A percentile compares a stretch with the other conserved stretches of the same genome.
Conservation (phyloP, 2,888 invertebrate genomes). For the Drosophila pseudotakahashii region DNA sequence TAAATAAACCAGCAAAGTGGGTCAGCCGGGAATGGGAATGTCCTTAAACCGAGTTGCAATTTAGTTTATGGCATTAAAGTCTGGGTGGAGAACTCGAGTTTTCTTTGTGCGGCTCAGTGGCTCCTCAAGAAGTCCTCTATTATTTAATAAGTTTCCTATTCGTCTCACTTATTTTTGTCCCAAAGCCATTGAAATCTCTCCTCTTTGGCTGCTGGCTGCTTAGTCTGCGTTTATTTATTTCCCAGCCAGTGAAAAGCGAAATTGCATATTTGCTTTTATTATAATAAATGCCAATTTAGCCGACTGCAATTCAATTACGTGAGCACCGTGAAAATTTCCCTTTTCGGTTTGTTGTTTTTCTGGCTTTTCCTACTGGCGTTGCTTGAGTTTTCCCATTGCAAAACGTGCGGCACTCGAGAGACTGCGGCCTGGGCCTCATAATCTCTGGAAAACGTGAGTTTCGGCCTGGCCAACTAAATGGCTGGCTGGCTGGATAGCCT, state of each 20-base stretch:
- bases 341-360: conserved; percentile 56
- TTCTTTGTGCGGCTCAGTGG: not conserved
- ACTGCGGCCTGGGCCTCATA: conserved; percentile 57
- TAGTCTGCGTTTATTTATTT: conserved; percentile 35
- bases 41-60: conserved; percentile 3
- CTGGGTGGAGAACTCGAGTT: conserved; percentile 18
- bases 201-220: not conserved
- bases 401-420: conserved; percentile 66
- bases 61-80: conserved; percentile 19
- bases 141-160: conserved; percentile 46
- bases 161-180: conserved; percentile 23
- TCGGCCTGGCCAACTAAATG: conserved; percentile 45
- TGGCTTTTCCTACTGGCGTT: conserved; percentile 34
- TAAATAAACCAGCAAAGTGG: conserved; percentile 23
- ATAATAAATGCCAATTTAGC: conserved; percentile 78
- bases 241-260: conserved; percentile 61
- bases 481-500: conserved; percentile 41
- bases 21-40: conserved; percentile 5
- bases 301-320: conserved; percentile 78
- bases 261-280: conserved; percentile 81
- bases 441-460: conserved; percentile 71
- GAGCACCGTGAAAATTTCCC: conserved; percentile 74
- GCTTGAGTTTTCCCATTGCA: conserved; percentile 25
- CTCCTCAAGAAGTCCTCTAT: conserved; percentile 17
- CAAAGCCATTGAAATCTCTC: conserved; percentile 7